Conservation (phyloP, 2,888 invertebrate genomes). For the Boloria selene region DNA sequence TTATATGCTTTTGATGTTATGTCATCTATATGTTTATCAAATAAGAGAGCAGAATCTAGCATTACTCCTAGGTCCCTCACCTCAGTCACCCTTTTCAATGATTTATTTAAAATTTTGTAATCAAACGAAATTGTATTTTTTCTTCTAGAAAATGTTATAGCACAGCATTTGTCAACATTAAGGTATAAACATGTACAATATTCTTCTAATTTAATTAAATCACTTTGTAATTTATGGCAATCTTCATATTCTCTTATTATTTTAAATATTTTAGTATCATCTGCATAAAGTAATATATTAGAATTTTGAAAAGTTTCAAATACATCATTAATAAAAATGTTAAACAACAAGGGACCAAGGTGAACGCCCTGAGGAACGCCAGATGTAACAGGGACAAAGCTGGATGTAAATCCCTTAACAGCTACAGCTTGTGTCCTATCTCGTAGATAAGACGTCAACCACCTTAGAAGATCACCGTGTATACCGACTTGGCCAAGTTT, state of each 20-base stretch:
- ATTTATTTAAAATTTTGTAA: not conserved
- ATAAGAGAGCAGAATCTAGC: too few relatives aligned
- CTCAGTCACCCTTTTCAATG: not conserved
- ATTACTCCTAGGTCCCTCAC: too few relatives aligned
- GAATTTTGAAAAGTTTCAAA: too few relatives aligned
- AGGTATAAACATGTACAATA: not conserved
- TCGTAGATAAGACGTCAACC: constrained; percentile 1
- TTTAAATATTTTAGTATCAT: not conserved
- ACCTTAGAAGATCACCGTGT: constrained; percentile 8
- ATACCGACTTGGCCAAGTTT: constrained; percentile 7
- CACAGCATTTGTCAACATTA: not conserved
- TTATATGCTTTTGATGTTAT: too few relatives aligned
- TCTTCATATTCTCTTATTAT: not conserved
- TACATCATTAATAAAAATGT: too few relatives aligned
- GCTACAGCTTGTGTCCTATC: too few relatives aligned
- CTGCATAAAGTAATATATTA: not conserved
- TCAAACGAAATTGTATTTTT: not conserved
- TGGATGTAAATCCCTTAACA: too few relatives aligned
- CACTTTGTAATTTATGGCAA: not conserved
- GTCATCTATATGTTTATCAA: too few relatives aligned
- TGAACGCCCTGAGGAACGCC: not conserved
- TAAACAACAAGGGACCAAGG: too few relatives aligned
- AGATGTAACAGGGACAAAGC: not conserved
- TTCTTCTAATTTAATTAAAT: not conserved
- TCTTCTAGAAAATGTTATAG: too few relatives aligned